A percentile compares a stretch with the other conserved stretches of the same genome.
Evolutionary conservation across 2,888 invertebrate genomes (phyloP).

Genomic region (Sinotaia quadrata): DNA sequence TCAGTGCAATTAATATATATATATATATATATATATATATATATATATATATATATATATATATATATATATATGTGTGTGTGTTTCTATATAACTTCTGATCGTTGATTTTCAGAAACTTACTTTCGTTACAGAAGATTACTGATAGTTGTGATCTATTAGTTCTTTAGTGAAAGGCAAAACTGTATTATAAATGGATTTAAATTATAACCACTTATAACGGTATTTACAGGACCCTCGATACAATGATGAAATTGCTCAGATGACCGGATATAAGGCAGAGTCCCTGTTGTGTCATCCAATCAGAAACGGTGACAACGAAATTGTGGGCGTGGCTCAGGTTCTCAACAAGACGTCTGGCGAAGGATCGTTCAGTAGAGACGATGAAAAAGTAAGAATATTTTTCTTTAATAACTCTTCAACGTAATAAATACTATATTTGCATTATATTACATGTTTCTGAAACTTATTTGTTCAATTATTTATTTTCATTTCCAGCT

Average conservation of each 20-base stretch:
- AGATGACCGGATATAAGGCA: slow-evolving; percentile 78
- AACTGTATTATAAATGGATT: no score
- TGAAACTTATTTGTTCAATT: no score
- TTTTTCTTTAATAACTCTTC: no score
- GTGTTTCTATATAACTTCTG: neutral
- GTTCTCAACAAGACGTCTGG: slow-evolving; percentile 74
- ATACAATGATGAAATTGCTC: slow-evolving; percentile 74
- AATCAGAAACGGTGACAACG: slow-evolving; percentile 75
- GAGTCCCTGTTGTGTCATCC: slow-evolving; percentile 94
- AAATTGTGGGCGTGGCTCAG: slow-evolving; percentile 74
- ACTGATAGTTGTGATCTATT: no score
- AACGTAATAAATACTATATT: no score
- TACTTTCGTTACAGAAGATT: no score
- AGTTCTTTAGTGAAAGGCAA: no score
- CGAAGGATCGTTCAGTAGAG: slow-evolving; percentile 73
- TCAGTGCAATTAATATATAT: slow-evolving; percentile 17
- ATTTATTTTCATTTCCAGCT: no score
- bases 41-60: neutral
- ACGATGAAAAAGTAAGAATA: slow-evolving; percentile 74
- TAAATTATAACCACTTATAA: neutral
- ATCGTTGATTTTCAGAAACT: neutral
- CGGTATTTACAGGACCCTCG: slow-evolving; percentile 72
- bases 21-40: slow-evolving; percentile 17
- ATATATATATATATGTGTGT: neutral
- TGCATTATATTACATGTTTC: no score